These are phyloP conservation scores for Suncus etruscus DNA, from an alignment of 2,113 vertebrate species.

Conservation along the genomic window DNA sequence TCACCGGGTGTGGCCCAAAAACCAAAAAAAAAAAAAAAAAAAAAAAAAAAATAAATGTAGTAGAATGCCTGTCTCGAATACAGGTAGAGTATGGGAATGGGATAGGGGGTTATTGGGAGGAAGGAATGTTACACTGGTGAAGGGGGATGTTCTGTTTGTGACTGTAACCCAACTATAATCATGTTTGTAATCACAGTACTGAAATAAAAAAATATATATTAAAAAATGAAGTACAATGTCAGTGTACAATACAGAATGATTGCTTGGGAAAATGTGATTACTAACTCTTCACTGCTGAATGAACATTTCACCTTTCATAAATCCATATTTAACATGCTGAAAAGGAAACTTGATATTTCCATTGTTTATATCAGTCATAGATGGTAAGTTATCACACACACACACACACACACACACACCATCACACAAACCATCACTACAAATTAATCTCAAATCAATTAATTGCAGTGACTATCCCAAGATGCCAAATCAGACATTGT, in stretches of 20 bases:
- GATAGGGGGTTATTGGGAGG: too few relatives aligned
- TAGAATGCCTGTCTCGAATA: too few relatives aligned
- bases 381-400: not conserved
- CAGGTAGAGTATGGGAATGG: too few relatives aligned
- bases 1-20: too few relatives aligned
- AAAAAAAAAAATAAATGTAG: too few relatives aligned
- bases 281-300: not conserved
- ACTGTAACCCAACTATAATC: too few relatives aligned
- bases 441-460: not conserved
- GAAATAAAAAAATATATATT: too few relatives aligned
- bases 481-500: not conserved
- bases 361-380: not conserved
- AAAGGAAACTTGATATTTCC: conserved; percentile 17
- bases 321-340: not conserved
- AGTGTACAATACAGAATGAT: not conserved
- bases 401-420: too few relatives aligned
- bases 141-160: too few relatives aligned
- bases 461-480: not conserved
- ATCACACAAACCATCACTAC: not conserved
- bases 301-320: not conserved
- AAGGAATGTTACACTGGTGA: too few relatives aligned
- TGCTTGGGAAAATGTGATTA: not conserved
- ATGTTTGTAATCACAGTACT: too few relatives aligned
- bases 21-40: too few relatives aligned
- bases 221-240: not conserved